These are phyloP conservation scores for Dolichallabes microphthalmus DNA, from an alignment of 2,113 vertebrate species.

Conservation along the genomic window DNA sequence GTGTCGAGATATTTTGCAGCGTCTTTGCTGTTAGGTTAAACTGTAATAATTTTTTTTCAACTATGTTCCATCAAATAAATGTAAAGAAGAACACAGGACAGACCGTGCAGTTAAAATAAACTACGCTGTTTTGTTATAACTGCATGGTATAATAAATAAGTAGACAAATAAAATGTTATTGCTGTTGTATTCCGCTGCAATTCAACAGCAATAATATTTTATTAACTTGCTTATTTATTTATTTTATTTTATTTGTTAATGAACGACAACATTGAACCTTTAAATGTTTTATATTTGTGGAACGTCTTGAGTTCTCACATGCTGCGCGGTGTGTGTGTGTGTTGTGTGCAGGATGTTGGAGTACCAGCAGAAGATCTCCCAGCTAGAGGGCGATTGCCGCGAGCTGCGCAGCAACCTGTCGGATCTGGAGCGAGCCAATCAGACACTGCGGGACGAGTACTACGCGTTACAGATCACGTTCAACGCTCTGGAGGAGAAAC, in stretches of 20 bases:
- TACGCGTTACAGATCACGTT: constrained; percentile 98
- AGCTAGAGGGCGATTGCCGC: constrained; percentile 84
- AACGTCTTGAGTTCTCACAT: background rate
- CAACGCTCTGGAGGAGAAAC: constrained; percentile 91
- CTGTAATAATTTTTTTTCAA: too few relatives aligned
- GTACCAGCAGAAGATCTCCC: constrained; percentile 81
- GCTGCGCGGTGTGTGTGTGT: constrained; percentile 27
- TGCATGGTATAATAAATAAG: too few relatives aligned
- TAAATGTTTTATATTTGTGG: background rate
- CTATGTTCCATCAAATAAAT: too few relatives aligned
- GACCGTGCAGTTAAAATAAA: too few relatives aligned
- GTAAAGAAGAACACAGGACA: too few relatives aligned
- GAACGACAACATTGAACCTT: background rate
- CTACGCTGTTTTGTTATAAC: background rate
- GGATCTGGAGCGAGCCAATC: constrained; percentile 90
- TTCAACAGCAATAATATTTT: too few relatives aligned
- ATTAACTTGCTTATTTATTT: too few relatives aligned
- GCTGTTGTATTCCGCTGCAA: too few relatives aligned
- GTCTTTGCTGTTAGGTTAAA: too few relatives aligned
- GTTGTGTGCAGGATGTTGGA: constrained; percentile 80
- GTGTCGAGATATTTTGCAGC: too few relatives aligned
- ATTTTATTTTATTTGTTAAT: too few relatives aligned
- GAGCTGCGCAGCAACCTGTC: constrained; percentile 82
- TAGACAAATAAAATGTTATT: too few relatives aligned
- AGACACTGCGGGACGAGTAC: constrained; percentile 96